Evolutionary conservation across 2,113 vertebrate species (phyloP).

Genomic region (Hippocampus comes): DNA sequence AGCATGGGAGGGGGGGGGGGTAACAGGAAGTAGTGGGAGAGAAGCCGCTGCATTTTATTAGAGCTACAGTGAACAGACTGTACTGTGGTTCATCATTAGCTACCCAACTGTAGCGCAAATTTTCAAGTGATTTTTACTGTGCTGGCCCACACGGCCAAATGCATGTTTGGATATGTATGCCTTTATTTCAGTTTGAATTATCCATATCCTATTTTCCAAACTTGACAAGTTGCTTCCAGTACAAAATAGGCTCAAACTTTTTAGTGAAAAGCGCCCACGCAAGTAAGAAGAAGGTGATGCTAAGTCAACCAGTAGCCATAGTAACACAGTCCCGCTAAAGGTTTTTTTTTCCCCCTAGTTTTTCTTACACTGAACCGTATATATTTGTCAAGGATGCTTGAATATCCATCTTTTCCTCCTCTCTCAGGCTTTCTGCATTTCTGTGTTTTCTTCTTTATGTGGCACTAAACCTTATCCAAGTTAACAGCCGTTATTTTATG

Average conservation of each 20-base stretch:
- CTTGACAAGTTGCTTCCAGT: slow-evolving; percentile 27
- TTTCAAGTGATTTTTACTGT: not conserved
- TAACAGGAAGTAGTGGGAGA: slow-evolving; percentile 11
- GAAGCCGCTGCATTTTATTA: not conserved
- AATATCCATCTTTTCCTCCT: slow-evolving; percentile 6
- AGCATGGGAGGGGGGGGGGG: not conserved
- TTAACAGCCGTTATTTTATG: no score
- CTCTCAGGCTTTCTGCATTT: not conserved
- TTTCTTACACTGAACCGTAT: slow-evolving; percentile 18
- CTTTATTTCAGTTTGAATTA: not conserved
- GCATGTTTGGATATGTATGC: not conserved
- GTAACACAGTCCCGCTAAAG: slow-evolving; percentile 40
- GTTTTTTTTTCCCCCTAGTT: slow-evolving; percentile 1
- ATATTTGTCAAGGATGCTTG: not conserved
- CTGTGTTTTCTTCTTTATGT: slow-evolving; percentile 4
- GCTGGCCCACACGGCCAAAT: not conserved
- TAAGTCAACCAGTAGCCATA: slow-evolving; percentile 47
- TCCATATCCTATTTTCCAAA: not conserved
- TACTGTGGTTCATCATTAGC: not conserved
- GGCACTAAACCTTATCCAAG: not conserved
- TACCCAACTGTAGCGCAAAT: no score
- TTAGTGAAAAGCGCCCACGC: slow-evolving; percentile 41
- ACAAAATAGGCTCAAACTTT: slow-evolving; percentile 18
- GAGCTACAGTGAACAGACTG: not conserved
- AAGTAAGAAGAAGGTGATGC: slow-evolving; percentile 22